Evolutionary conservation across 1,140 invertebrate species (phyloP), one percentile per base, ranked within the genome.

Genomic region (Cheumatopsyche charites): DNA sequence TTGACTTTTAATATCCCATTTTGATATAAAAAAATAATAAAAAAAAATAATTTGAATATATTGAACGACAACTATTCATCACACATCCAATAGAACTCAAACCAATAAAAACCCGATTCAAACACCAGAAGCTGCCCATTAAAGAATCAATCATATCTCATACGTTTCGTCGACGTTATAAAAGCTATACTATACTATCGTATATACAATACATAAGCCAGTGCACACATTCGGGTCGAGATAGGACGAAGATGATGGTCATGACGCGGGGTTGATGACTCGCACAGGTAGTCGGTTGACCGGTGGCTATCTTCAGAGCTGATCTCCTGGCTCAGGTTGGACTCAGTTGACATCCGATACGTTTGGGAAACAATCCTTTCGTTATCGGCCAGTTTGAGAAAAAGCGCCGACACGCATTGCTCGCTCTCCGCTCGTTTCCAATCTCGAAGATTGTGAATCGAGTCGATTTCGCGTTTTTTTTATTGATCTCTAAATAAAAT

Each of bases 341-440:
- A 67, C 67, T 65, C 49, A 70, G 74, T 75, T 75, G 74, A 72
- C 67, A 75, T 66, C 71, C 70, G 74, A 75, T 75, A 75, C 66
- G 74, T 73, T 36, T 75, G 74, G 71, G 74, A 75, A 72, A 58
- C 55, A 58, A 58, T 58, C 23, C 55, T 36, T 36, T 62, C 55
- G 68, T 73, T 67, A 62, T 70, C 62, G 15, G 55, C 19, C 29
- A 43, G 23, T 58, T 58, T 25, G 68, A n/a, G n/a, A 69, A 71
- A 71, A 71, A 71, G 43, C 19, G 62, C 69, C 69, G 62, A 61
- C 69, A 63, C 69, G 62, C 69, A 71, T 71, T 71, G 69, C 69
- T 71, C 25, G 61, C 29, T 13, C 26, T 55, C 47, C 47, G 66
- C 55, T 68, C 47, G n/a, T 25, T 23, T 52, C 49, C 5, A 5